Percentiles rank a stretch among this genome's conserved stretches.
Evolutionary conservation across 2,113 vertebrate genomes (phyloP).

Genomic region (Vulpes lagopus): DNA sequence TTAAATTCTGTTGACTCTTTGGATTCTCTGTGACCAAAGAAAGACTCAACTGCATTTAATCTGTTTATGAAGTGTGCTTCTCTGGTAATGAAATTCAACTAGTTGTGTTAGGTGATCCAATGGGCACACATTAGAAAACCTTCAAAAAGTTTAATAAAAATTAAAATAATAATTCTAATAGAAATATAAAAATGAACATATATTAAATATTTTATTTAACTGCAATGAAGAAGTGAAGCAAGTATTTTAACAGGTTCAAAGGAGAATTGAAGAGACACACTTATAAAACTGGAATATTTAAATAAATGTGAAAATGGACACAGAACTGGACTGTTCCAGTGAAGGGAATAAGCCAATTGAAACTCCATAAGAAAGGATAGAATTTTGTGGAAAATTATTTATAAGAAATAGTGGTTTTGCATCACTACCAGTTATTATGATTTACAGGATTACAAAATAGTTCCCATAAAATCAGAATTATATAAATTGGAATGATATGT

Average conservation of each 20-base stretch:
- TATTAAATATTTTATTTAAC: neutral
- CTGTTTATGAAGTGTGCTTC: neutral
- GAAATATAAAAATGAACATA: neutral
- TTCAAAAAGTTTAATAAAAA: neutral
- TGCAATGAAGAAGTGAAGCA: neutral
- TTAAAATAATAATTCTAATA: neutral
- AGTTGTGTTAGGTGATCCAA: neutral
- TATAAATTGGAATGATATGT: neutral
- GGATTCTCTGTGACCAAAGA: neutral
- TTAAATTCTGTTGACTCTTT: neutral
- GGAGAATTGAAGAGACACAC: neutral
- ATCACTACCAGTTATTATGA: neutral
- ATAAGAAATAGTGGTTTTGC: neutral
- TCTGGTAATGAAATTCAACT: neutral
- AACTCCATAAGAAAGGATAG: neutral
- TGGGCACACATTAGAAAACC: neutral
- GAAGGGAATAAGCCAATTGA: neutral
- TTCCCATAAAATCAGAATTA: neutral
- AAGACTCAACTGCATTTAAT: neutral
- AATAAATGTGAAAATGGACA: neutral
- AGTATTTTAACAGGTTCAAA: slow-evolving; percentile 2
- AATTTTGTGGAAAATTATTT: neutral
- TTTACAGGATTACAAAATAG: neutral
- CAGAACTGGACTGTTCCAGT: neutral
- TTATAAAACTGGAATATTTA: neutral